Percentiles rank a stretch among this genome's conserved stretches.
These are phyloP conservation scores for Aurelia aurita complex sp. Pacific DNA, from an alignment of 30 jellyfish, hydroid and myxozoan genomes.

Conservation along the genomic window DNA sequence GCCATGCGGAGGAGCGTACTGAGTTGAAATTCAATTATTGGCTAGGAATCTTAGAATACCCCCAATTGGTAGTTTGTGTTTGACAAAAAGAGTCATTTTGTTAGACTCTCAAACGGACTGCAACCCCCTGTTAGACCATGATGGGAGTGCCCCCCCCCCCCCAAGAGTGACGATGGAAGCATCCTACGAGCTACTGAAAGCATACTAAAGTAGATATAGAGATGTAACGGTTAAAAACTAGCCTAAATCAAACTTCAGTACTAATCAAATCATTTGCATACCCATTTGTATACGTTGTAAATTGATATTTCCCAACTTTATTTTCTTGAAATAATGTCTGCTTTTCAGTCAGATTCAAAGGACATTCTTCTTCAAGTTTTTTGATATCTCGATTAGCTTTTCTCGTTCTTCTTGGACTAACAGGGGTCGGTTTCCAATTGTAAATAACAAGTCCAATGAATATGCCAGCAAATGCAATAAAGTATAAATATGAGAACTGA, in stretches of 20 bases:
- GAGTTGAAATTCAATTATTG: no score
- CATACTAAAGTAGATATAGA: no score
- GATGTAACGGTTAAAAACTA: no score
- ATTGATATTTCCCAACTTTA: conserved; percentile 23
- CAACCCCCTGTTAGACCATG: no score
- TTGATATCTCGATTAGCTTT: conserved; percentile 40
- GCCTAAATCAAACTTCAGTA: conserved; percentile 36
- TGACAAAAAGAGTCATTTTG: no score
- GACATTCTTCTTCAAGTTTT: conserved; percentile 7
- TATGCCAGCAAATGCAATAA: conserved; percentile 93
- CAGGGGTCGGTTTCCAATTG: conserved; percentile 93
- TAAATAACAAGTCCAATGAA: conserved; percentile 77
- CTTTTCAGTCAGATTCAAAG: conserved; percentile 15
- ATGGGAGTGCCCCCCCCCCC: no score
- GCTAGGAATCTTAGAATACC: no score
- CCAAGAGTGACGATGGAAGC: no score
- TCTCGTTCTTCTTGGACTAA: conserved; percentile 66
- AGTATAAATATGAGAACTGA: conserved; percentile 91
- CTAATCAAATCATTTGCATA: conserved; percentile 5
- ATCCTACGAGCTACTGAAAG: no score
- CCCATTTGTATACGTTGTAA: conserved; percentile 7
- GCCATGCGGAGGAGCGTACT: no score
- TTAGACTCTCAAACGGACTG: no score
- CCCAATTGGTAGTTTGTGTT: no score
- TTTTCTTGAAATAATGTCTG: conserved; percentile 16